phyloP scores from a whole-genome alignment of 1,140 invertebrate species.

The Lepidurus arcticus region DNA sequence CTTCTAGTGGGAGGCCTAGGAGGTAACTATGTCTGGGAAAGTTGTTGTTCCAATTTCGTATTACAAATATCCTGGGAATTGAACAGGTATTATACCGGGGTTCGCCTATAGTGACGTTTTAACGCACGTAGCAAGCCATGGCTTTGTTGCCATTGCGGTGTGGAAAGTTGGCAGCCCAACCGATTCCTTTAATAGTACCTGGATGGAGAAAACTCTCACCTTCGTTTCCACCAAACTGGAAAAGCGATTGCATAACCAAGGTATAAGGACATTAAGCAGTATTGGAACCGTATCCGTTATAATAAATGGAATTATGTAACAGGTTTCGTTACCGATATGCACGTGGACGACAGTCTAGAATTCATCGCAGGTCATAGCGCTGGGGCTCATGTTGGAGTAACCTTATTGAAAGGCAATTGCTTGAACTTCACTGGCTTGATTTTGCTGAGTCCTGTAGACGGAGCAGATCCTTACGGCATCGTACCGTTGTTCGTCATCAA shows the following conservation, averaged over 20 bases:
- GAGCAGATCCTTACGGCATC: slow-evolving; percentile 37
- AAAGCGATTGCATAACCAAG: slow-evolving; percentile 29
- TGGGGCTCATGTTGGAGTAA: slow-evolving; percentile 30
- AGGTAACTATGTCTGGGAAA: neutral
- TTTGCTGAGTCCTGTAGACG: slow-evolving; percentile 39
- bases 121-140: slow-evolving; percentile 26
- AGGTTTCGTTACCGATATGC: slow-evolving; percentile 28
- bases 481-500: slow-evolving; percentile 37
- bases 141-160: slow-evolving; percentile 27
- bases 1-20: slow-evolving; percentile 28
- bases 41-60: neutral
- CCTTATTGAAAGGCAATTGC: slow-evolving; percentile 25
- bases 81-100: slow-evolving; percentile 27
- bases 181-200: slow-evolving; percentile 23
- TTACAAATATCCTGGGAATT: neutral
- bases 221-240: slow-evolving; percentile 31
- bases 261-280: neutral
- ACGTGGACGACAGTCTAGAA: slow-evolving; percentile 20
- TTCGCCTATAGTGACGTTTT: slow-evolving; percentile 23
- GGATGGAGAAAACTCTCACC: slow-evolving; percentile 29
- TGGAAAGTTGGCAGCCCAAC: slow-evolving; percentile 31
- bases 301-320: neutral
- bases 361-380: slow-evolving; percentile 31
- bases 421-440: slow-evolving; percentile 29
- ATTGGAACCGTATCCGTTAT: neutral